Conservation (phyloP, 2,113 vertebrate species). For the Rhinolophus sinicus region DNA sequence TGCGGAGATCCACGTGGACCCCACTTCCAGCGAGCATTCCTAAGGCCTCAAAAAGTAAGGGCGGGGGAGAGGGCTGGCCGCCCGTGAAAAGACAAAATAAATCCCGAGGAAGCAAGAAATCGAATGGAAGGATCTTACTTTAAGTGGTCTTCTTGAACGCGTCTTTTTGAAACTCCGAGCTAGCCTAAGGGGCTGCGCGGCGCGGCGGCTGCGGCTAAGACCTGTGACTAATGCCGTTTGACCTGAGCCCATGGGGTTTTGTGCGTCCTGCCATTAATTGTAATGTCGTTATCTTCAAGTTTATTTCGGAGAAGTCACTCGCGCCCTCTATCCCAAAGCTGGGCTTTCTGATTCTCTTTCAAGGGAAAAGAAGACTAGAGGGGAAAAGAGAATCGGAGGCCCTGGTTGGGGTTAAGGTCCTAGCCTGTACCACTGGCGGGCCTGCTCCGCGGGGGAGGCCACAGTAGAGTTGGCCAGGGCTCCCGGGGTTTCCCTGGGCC, state of each 20-base stretch:
- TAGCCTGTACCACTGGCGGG: background rate
- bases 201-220: conserved; percentile 86
- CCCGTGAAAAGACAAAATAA: conserved; percentile 82
- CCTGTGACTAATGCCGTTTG: conserved; percentile 93
- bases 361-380: background rate
- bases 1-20: conserved; percentile 88
- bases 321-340: conserved; percentile 65
- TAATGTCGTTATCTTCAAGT: conserved; percentile 89
- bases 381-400: background rate
- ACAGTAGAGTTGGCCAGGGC: accelerated
- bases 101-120: conserved; percentile 83
- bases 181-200: conserved; percentile 79
- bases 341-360: conserved; percentile 30
- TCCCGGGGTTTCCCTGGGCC: accelerated
- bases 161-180: conserved; percentile 85
- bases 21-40: conserved; percentile 79
- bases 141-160: conserved; percentile 84
- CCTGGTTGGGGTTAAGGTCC: background rate
- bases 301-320: conserved; percentile 86
- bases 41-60: conserved; percentile 75
- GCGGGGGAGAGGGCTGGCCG: conserved; percentile 59
- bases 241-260: conserved; percentile 86
- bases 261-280: conserved; percentile 89
- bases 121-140: conserved; percentile 86
- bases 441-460: background rate